phyloP scores from a whole-genome alignment of 2,113 vertebrate species.

The Hydrolagus affinis region DNA sequence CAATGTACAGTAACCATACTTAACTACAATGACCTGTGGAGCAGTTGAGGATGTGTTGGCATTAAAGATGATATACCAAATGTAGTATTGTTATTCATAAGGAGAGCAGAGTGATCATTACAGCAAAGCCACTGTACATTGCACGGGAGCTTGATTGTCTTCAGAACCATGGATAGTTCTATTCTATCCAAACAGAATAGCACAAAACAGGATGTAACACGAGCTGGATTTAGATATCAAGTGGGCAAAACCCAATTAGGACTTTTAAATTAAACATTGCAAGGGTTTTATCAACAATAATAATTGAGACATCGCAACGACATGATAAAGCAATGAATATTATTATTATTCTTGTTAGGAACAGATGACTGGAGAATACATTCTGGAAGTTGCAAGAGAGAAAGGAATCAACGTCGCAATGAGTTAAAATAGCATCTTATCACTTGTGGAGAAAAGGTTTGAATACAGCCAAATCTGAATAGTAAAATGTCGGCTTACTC shows the following conservation, averaged over 20 bases:
- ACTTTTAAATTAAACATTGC: neutral
- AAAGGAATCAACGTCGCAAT: neutral
- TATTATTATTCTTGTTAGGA: neutral
- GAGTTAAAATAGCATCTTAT: neutral
- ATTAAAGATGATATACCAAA: neutral
- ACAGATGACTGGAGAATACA: neutral
- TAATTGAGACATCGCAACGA: too few relatives aligned
- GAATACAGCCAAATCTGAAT: neutral
- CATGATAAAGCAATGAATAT: too few relatives aligned
- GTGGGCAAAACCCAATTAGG: neutral
- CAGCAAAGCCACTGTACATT: neutral
- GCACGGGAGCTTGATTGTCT: neutral
- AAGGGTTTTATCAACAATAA: neutral
- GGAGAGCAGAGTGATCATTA: neutral
- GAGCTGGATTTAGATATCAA: neutral
- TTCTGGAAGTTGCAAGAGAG: neutral
- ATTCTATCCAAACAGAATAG: neutral
- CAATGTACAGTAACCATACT: neutral
- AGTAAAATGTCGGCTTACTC: neutral
- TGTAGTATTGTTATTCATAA: neutral
- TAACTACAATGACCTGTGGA: too few relatives aligned
- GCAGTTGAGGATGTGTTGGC: too few relatives aligned
- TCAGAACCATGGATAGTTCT: conserved; percentile 18
- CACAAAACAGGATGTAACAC: neutral
- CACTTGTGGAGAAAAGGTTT: neutral